Evolutionary conservation across 2,888 invertebrate genomes (phyloP), one percentile per base, ranked within the genome.

Genomic region (Amphipyra tragopoginis): DNA sequence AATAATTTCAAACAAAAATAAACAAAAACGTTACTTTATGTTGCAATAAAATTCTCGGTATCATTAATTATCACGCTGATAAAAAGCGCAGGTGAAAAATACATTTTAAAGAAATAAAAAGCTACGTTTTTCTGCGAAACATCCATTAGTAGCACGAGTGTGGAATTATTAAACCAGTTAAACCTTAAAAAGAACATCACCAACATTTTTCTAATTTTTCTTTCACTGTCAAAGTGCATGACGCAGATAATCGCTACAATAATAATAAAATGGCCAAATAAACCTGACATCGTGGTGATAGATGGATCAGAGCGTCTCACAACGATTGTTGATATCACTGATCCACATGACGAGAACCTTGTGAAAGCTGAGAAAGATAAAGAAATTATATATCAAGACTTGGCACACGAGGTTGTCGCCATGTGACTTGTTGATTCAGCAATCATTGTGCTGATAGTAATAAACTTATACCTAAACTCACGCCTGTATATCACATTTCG

Each of bases 81-180:
- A 53, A 65, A 36, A 65, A 50, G 2, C 14, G 36, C 13, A 38
- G 33, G 36, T 42, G 36, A 54, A 50, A 65, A 72, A 53, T 50
- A 53, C 21, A 13, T 43, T 64, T n/a, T 36, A 36, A 54, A 64
- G 38, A 40, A 45, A 72, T 53, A 29, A 43, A 43, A 49, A 43
- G 5, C 8, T 7, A n/a, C 0, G 1, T 34, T 14, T 53, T 72
- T 72, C 67, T 44, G 29, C 43, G 43, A 67, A 66, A 52, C 4
- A 9, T 49, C 52, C 67, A 57, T 66, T 57, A 57, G n/a, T n/a
- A 43, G 11, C 48, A 52, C 50, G 39, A 55, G 39, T 66, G 36
- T 47, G 47, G 73, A 56, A 72, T 67, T 44, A 72, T 51, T 15
- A 72, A 65, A 54, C 39, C 10, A 34, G 38, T 39, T 6, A 36